phyloP scores from a whole-genome alignment of 1,140 invertebrate species.

The Reticulitermes speratus region DNA sequence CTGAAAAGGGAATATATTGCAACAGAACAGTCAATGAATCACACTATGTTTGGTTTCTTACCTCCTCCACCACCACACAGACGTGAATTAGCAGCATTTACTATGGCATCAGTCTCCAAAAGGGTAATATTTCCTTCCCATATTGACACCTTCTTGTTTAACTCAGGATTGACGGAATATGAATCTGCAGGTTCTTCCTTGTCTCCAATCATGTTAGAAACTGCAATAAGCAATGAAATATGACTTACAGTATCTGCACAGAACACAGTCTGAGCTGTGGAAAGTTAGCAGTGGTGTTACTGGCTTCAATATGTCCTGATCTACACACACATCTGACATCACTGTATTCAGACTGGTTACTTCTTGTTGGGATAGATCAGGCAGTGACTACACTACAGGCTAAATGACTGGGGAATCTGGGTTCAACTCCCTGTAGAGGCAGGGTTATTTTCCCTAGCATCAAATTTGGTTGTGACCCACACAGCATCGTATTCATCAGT shows the following conservation, averaged over 20 bases:
- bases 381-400: too few relatives aligned
- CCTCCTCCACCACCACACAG: constrained; percentile 80
- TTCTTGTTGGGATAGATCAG: too few relatives aligned
- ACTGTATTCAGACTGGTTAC: too few relatives aligned
- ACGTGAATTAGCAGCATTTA: constrained; percentile 85
- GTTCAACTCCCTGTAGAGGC: too few relatives aligned
- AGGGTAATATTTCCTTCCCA: constrained; percentile 84
- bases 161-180: constrained; percentile 42
- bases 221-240: background rate
- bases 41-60: constrained; percentile 36
- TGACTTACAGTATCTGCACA: background rate
- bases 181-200: background rate
- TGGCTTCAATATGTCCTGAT: too few relatives aligned
- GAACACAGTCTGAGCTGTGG: background rate
- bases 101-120: constrained; percentile 86
- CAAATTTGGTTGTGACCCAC: too few relatives aligned
- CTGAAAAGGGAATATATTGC: too few relatives aligned
- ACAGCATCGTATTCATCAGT: too few relatives aligned
- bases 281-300: too few relatives aligned
- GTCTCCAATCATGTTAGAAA: background rate
- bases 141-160: constrained; percentile 65
- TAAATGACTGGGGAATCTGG: too few relatives aligned
- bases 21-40: background rate
- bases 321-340: too few relatives aligned
- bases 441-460: too few relatives aligned